phyloP scores from a whole-genome alignment of 1,140 invertebrate species.

The Lethrus apterus region DNA sequence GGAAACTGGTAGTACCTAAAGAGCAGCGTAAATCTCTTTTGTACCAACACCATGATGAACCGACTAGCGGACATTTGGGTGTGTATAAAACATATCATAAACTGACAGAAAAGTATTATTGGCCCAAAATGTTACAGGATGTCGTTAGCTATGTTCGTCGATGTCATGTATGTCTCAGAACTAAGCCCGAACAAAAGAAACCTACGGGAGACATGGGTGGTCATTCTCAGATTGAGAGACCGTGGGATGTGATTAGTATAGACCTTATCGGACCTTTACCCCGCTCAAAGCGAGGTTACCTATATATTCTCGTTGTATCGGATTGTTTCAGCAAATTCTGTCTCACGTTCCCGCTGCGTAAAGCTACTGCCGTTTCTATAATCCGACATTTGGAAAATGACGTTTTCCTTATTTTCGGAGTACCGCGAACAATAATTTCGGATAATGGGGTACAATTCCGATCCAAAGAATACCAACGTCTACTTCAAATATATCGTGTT shows the following conservation, averaged over 20 bases:
- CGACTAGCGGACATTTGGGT: slow-evolving; percentile 20
- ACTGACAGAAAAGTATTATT: slow-evolving; percentile 23
- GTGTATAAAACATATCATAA: slow-evolving; percentile 25
- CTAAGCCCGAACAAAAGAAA: slow-evolving; percentile 23
- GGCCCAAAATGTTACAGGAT: slow-evolving; percentile 25
- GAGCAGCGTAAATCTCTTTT: slow-evolving; percentile 21
- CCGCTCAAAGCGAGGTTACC: neutral
- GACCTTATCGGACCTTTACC: neutral
- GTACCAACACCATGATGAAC: slow-evolving; percentile 16
- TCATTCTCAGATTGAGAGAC: neutral
- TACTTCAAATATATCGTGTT: too few relatives aligned
- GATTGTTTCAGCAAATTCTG: too few relatives aligned
- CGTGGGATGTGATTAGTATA: too few relatives aligned
- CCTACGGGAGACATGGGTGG: slow-evolving; percentile 25
- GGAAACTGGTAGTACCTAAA: slow-evolving; percentile 29
- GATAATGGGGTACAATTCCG: too few relatives aligned
- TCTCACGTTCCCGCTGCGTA: too few relatives aligned
- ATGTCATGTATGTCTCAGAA: slow-evolving; percentile 23
- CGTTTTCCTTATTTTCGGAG: too few relatives aligned
- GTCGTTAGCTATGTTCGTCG: slow-evolving; percentile 18
- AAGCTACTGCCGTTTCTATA: too few relatives aligned
- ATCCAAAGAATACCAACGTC: too few relatives aligned
- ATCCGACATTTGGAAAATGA: too few relatives aligned
- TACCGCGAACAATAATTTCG: too few relatives aligned
- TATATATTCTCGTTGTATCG: too few relatives aligned